phyloP scores from a whole-genome alignment of 2,888 invertebrate genomes.

The Tenodera sinensis region DNA sequence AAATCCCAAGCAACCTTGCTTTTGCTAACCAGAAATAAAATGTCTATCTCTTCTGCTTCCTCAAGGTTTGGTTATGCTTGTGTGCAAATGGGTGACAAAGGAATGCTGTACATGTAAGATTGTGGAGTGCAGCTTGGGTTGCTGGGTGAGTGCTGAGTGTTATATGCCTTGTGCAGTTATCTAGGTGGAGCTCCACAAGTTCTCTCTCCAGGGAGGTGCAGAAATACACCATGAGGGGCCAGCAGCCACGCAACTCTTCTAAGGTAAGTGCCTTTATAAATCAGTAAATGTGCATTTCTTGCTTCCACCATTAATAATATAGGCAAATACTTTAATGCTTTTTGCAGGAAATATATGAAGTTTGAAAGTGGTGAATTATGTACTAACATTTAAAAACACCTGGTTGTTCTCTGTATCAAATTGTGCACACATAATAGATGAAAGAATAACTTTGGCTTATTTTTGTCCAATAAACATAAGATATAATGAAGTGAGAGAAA shows the following conservation, averaged over 20 bases:
- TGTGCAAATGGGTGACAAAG: conserved; percentile 2
- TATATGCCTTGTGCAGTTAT: conserved; percentile 47
- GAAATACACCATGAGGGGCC: conserved; percentile 54
- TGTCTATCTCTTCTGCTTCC: not conserved
- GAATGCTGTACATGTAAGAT: not conserved
- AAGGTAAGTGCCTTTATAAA: not conserved
- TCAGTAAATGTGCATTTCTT: too few species aligned
- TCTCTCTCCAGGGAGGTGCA: conserved; percentile 59
- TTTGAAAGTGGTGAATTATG: too few species aligned
- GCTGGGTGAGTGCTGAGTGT: conserved; percentile 46
- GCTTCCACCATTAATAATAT: too few species aligned
- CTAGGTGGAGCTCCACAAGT: conserved; percentile 62
- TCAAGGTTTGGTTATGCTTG: conserved; percentile 1
- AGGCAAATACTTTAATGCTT: too few species aligned
- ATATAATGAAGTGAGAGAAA: too few species aligned
- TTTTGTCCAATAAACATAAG: too few species aligned
- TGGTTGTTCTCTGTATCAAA: too few species aligned
- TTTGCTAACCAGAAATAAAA: not conserved
- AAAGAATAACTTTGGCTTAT: too few species aligned
- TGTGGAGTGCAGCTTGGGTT: conserved; percentile 33
- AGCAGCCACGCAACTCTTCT: not conserved
- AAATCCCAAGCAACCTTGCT: not conserved
- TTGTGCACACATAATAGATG: too few species aligned
- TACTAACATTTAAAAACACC: too few species aligned
- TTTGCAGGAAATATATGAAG: too few species aligned